Conservation (phyloP, 1,140 invertebrate genomes). For the Euura saliciscinereae region DNA sequence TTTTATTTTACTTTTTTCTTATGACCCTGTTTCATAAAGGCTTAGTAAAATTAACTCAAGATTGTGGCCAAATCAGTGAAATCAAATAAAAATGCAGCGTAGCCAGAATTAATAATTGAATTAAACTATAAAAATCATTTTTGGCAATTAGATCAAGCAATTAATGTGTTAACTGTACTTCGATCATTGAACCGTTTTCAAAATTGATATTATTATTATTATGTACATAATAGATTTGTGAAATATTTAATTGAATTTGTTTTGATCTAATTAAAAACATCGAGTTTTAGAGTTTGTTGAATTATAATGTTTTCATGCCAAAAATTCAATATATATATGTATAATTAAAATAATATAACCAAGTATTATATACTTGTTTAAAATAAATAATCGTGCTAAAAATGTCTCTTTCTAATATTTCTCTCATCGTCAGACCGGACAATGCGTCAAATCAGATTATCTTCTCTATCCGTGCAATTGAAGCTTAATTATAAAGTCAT, state of each 20-base stretch:
- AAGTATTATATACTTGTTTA: background rate
- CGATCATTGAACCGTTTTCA: too few species aligned
- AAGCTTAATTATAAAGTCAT: background rate
- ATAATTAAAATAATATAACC: constrained; percentile 3
- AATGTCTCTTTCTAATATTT: background rate
- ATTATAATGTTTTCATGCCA: too few species aligned
- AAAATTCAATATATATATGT: constrained; percentile 20
- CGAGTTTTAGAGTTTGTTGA: too few species aligned
- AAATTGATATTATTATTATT: too few species aligned
- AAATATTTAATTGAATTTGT: too few species aligned
- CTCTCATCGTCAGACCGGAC: background rate
- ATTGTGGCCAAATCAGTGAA: constrained; percentile 38
- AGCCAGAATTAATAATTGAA: background rate
- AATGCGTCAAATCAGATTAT: background rate
- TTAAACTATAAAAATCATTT: background rate
- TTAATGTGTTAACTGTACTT: background rate
- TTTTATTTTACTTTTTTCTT: constrained; percentile 41
- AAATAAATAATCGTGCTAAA: background rate
- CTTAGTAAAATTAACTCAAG: constrained; percentile 54
- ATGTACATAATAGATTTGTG: too few species aligned
- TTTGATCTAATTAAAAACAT: too few species aligned
- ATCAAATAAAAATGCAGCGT: background rate
- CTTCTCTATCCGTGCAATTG: constrained; percentile 1
- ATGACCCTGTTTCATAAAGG: constrained; percentile 60
- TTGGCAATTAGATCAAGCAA: background rate